Evolutionary conservation across 1,140 invertebrate genomes (phyloP).

Genomic region (Hypsibius dujardini): DNA sequence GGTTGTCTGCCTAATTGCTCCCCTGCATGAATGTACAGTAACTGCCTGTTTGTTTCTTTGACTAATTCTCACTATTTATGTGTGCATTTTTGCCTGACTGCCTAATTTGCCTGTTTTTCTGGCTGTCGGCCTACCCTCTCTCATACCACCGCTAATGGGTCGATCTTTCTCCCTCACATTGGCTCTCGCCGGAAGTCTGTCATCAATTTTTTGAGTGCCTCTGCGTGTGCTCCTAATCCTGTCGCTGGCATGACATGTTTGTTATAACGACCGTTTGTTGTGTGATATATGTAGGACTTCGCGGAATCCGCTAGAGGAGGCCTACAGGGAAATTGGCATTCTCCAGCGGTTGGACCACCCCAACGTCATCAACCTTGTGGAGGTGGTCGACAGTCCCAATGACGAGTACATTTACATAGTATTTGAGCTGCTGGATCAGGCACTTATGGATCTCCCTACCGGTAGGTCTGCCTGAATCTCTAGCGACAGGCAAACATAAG

Average conservation of each 20-base stretch:
- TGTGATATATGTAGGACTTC: neutral
- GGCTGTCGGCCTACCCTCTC: too few species aligned
- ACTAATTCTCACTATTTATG: too few species aligned
- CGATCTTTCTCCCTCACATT: too few species aligned
- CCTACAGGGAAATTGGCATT: constrained; percentile 80
- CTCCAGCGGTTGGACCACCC: constrained; percentile 90
- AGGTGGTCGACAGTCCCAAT: constrained; percentile 78
- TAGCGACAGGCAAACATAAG: too few species aligned
- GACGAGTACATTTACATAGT: constrained; percentile 86
- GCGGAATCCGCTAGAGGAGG: neutral
- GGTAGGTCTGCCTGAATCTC: neutral
- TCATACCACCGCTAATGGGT: too few species aligned
- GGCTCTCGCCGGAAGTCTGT: too few species aligned
- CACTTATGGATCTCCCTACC: constrained; percentile 73
- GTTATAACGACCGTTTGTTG: neutral
- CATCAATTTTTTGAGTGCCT: neutral
- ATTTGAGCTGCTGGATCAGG: constrained; percentile 62
- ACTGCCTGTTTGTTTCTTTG: too few species aligned
- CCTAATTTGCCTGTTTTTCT: too few species aligned
- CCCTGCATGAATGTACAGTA: too few species aligned
- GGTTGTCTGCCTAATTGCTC: too few species aligned
- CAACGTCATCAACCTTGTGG: constrained; percentile 82
- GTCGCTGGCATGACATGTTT: neutral
- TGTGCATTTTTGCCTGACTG: too few species aligned
- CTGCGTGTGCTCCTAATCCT: neutral